phyloP scores from a whole-genome alignment of 2,113 vertebrate species.

The Myotis lucifugus region DNA sequence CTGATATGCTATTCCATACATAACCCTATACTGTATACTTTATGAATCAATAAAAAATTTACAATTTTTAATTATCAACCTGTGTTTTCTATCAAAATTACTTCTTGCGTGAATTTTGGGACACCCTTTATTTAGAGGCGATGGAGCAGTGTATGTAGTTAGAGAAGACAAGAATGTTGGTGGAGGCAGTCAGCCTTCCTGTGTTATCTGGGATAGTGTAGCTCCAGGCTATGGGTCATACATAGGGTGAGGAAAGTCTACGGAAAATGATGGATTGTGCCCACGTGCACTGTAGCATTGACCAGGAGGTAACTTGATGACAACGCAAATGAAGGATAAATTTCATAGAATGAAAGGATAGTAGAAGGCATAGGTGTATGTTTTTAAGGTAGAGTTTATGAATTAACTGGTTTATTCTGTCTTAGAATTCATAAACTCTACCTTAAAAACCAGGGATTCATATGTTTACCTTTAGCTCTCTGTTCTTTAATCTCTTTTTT shows the following conservation, averaged over 20 bases:
- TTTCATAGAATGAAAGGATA: background rate
- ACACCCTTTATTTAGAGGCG: background rate
- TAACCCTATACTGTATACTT: too few species aligned
- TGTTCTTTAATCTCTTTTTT: background rate
- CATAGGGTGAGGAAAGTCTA: background rate
- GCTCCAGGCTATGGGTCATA: background rate
- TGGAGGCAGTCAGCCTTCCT: background rate
- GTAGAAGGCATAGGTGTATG: background rate
- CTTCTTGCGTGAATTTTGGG: too few species aligned
- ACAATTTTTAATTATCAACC: too few species aligned
- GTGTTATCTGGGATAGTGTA: background rate
- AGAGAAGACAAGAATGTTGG: background rate
- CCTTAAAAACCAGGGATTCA: background rate
- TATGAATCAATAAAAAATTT: too few species aligned
- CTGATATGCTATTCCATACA: too few species aligned
- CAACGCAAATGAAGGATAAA: background rate
- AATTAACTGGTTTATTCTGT: background rate
- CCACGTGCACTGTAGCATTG: rapidly evolving
- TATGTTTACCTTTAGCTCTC: background rate
- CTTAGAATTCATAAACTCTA: too few species aligned
- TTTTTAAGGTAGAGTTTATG: background rate
- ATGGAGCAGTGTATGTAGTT: background rate
- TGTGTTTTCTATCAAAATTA: too few species aligned
- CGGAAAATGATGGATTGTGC: background rate
- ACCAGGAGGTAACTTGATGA: background rate